Conservation (phyloP, 2,113 vertebrate genomes). For the Microcebus murinus region DNA sequence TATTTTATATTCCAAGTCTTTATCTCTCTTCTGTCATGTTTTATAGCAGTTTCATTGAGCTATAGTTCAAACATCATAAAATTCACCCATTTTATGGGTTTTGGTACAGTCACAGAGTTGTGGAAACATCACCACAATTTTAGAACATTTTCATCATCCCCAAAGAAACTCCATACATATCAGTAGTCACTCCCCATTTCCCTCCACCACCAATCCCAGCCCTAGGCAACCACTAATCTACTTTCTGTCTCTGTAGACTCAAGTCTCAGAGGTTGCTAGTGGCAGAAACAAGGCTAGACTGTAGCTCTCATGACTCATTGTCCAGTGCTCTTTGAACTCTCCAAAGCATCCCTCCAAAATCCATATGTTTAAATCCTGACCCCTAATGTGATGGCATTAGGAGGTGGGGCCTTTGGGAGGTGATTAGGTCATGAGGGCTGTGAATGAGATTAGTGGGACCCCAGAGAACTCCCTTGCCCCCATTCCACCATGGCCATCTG, state of each 20-base stretch:
- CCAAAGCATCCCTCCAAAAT: neutral
- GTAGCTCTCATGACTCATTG: neutral
- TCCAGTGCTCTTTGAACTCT: neutral
- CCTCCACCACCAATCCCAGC: neutral
- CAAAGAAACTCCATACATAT: neutral
- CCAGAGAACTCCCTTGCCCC: neutral
- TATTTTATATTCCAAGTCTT: neutral
- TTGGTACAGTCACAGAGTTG: neutral
- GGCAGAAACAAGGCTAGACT: neutral
- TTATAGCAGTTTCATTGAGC: neutral
- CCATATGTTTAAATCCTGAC: neutral
- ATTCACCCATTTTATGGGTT: neutral
- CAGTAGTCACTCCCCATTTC: neutral
- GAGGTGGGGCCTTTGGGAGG: neutral
- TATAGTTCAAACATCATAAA: neutral
- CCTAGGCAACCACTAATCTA: neutral
- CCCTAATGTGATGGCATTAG: neutral
- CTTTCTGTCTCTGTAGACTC: neutral
- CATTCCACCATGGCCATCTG: neutral
- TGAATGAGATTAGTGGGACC: neutral
- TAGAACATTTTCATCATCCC: neutral
- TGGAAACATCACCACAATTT: neutral
- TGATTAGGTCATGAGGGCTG: neutral
- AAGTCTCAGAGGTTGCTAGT: neutral
- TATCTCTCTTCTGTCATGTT: neutral